These are phyloP conservation scores for Phymastichus coffea DNA, from an alignment of 1,140 invertebrate species.

Conservation along the genomic window DNA sequence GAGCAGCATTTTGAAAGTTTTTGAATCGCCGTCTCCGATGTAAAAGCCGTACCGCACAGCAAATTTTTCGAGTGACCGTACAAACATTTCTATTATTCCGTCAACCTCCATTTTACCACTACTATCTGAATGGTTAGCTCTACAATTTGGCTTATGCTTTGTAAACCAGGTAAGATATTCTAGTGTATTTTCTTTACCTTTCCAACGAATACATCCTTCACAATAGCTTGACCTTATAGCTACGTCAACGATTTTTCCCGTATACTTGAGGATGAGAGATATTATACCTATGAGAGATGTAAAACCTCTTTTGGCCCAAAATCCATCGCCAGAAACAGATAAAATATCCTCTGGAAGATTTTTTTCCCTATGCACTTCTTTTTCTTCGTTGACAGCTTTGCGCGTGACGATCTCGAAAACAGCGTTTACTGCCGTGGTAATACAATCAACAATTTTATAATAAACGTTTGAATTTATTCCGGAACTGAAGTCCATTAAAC, in stretches of 20 bases:
- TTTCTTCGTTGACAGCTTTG: background rate
- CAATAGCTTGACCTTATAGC: background rate
- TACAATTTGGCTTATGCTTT: too few species aligned
- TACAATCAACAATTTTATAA: background rate
- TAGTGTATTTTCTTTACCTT: background rate
- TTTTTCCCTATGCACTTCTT: background rate
- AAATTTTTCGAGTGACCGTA: background rate
- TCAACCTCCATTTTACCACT: background rate
- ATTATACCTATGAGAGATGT: background rate
- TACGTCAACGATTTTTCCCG: background rate
- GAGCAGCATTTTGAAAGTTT: background rate
- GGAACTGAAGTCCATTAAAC: too few species aligned
- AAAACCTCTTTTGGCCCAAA: slow-evolving; percentile 4
- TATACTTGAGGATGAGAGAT: background rate
- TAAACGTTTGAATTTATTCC: too few species aligned
- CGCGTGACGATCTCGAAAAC: too few species aligned
- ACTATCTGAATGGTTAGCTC: background rate
- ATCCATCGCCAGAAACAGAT: background rate
- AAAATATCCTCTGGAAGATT: background rate
- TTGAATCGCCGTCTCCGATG: background rate
- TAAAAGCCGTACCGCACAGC: background rate
- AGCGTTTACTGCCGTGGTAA: background rate
- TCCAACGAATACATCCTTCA: too few species aligned
- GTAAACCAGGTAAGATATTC: background rate
- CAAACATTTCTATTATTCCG: background rate